A percentile compares a stretch with the other conserved stretches of the same genome.
These are phyloP conservation scores for Plutella xylostella DNA, from an alignment of 2,888 invertebrate species.

Conservation along the genomic window DNA sequence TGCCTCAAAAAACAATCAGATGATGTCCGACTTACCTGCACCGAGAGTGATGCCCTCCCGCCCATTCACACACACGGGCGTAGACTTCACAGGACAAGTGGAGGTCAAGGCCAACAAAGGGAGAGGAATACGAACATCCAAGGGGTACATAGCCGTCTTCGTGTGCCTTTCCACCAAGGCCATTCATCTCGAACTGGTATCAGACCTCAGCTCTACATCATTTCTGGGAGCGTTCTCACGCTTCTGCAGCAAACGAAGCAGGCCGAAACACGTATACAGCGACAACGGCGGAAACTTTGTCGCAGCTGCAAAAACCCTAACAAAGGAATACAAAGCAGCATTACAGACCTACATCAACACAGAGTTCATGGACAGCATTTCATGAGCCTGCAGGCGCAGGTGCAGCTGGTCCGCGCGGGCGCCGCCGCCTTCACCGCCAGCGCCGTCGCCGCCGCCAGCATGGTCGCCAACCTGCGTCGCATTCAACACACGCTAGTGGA, in stretches of 20 bases:
- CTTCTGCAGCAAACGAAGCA: constrained; percentile 2
- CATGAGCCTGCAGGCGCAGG: too few species aligned
- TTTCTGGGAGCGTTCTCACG: constrained; percentile 14
- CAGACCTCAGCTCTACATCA: constrained; percentile 11
- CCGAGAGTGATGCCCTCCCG: not conserved
- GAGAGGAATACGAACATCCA: not conserved
- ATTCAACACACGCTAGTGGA: too few species aligned
- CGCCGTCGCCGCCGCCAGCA: too few species aligned
- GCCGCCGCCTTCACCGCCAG: not conserved
- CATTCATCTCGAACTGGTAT: constrained; percentile 15
- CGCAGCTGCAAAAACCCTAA: constrained; percentile 1
- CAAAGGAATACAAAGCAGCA: constrained; percentile 1
- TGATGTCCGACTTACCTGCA: not conserved
- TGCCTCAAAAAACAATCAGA: not conserved
- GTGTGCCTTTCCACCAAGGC: constrained; percentile 11
- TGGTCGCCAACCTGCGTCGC: too few species aligned
- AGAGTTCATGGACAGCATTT: not conserved
- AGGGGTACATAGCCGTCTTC: constrained; percentile 5
- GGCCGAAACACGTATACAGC: constrained; percentile 12
- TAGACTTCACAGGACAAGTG: constrained; percentile 1
- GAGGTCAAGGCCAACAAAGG: not conserved
- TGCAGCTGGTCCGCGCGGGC: too few species aligned
- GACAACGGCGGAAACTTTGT: constrained; percentile 14
- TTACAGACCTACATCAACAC: not conserved
- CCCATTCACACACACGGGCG: not conserved